A percentile compares a stretch with the other conserved stretches of the same genome.
Evolutionary conservation across 2,113 vertebrate genomes (phyloP).

Genomic region (Oreotrochilus melanogaster): DNA sequence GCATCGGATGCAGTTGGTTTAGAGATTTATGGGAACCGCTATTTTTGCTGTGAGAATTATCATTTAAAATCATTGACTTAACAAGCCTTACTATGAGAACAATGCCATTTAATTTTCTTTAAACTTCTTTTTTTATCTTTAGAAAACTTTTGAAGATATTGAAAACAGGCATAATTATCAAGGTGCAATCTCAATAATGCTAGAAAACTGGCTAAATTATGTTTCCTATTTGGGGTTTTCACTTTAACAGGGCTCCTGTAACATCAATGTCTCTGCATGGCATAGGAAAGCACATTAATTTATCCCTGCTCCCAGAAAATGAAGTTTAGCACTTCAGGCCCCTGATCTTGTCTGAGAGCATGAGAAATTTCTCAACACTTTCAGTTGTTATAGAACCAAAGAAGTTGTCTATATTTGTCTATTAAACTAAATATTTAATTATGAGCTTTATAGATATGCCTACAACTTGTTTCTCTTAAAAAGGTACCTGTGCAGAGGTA

Average conservation of each 20-base stretch:
- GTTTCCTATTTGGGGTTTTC: not conserved
- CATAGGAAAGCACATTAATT: not conserved
- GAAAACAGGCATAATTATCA: not conserved
- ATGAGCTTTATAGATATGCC: not conserved
- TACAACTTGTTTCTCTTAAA: not conserved
- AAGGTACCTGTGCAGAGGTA: not conserved
- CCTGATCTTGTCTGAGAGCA: not conserved
- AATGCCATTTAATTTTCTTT: not conserved
- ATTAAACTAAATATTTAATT: not conserved
- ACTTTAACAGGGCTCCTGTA: not conserved
- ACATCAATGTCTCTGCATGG: not conserved
- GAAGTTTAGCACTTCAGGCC: not conserved
- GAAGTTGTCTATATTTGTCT: not conserved
- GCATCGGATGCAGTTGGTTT: not conserved
- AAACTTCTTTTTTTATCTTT: not conserved
- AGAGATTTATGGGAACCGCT: not conserved
- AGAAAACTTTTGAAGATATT: not conserved
- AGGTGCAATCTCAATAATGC: not conserved
- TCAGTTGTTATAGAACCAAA: not conserved
- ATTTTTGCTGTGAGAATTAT: not conserved
- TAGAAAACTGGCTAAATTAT: not conserved
- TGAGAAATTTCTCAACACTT: not conserved
- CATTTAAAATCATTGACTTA: not conserved
- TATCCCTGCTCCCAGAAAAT: not conserved
- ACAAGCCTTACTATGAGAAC: not conserved